Percentiles rank a stretch among this genome's conserved stretches.
Conservation (phyloP, 2,888 invertebrate genomes). For the Mesoligia furuncula region DNA sequence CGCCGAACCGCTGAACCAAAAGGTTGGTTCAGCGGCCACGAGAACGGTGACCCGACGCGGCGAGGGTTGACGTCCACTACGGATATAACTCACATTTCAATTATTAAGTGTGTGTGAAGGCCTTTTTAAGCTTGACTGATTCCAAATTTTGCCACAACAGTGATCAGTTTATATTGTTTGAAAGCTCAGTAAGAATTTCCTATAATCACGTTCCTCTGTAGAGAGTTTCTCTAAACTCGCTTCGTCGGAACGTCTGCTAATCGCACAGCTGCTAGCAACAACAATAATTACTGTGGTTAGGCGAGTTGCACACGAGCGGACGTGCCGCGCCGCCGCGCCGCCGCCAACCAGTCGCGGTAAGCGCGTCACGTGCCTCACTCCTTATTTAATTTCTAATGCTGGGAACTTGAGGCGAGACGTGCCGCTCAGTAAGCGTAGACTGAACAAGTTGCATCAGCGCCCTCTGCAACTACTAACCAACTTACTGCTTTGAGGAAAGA, state of each 20-base stretch:
- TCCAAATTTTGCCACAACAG: neutral
- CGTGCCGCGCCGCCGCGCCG: conserved; percentile 22
- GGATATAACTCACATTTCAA: neutral
- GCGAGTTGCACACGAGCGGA: conserved; percentile 27
- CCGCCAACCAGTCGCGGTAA: conserved; percentile 4
- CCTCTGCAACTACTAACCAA: neutral
- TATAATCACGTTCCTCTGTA: neutral
- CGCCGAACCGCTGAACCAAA: too few relatives aligned
- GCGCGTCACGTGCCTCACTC: conserved; percentile 50
- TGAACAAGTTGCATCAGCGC: conserved; percentile 8
- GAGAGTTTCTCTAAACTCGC: neutral
- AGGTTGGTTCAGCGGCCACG: neutral
- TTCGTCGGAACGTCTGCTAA: neutral
- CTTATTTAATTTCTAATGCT: conserved; percentile 61
- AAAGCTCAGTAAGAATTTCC: neutral
- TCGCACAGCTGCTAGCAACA: conserved; percentile 28
- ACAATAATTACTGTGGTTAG: conserved; percentile 40
- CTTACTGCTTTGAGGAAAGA: conserved; percentile 8
- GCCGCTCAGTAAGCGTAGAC: conserved; percentile 23
- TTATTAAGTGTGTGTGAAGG: neutral
- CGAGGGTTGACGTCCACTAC: neutral
- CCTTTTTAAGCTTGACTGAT: neutral
- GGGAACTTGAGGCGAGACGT: conserved; percentile 49
- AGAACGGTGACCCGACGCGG: neutral
- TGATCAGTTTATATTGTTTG: neutral